Percentiles rank a stretch among this genome's conserved stretches.
These are phyloP conservation scores for Onychorhynchus coronatus DNA, from an alignment of 2,113 vertebrate species.

Conservation along the genomic window DNA sequence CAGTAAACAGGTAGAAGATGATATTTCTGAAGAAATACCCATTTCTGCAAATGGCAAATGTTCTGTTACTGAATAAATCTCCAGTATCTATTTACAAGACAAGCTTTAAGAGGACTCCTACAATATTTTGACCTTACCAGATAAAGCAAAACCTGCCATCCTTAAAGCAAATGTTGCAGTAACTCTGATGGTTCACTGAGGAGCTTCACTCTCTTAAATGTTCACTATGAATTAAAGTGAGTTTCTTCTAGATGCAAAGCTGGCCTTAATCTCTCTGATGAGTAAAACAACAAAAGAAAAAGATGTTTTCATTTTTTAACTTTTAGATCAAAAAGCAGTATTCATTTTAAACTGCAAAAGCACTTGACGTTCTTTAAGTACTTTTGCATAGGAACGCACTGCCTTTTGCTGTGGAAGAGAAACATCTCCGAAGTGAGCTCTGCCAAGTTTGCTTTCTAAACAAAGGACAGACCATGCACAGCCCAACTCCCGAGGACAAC, in stretches of 20 bases:
- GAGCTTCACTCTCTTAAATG: not conserved
- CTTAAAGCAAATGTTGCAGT: not conserved
- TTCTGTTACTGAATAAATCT: not conserved
- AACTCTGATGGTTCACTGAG: not conserved
- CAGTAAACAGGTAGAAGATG: not conserved
- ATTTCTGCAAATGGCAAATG: not conserved
- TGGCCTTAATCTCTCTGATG: not conserved
- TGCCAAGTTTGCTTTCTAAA: not conserved
- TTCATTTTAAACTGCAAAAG: not conserved
- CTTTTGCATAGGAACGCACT: not conserved
- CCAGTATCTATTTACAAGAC: not conserved
- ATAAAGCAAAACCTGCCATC: not conserved
- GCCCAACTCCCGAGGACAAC: not conserved
- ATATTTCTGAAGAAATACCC: not conserved
- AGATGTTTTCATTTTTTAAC: not conserved
- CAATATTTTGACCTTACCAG: not conserved
- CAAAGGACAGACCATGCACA: not conserved
- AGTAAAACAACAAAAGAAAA: not conserved
- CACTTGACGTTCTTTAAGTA: not conserved
- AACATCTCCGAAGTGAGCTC: not conserved
- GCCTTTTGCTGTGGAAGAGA: not conserved
- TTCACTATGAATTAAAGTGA: not conserved
- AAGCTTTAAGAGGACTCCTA: not conserved
- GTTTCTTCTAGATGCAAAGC: not conserved
- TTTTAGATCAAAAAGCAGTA: not conserved